These are phyloP conservation scores for Galaxias olidus DNA, from an alignment of 2,797 vertebrate genomes.

Conservation along the genomic window DNA sequence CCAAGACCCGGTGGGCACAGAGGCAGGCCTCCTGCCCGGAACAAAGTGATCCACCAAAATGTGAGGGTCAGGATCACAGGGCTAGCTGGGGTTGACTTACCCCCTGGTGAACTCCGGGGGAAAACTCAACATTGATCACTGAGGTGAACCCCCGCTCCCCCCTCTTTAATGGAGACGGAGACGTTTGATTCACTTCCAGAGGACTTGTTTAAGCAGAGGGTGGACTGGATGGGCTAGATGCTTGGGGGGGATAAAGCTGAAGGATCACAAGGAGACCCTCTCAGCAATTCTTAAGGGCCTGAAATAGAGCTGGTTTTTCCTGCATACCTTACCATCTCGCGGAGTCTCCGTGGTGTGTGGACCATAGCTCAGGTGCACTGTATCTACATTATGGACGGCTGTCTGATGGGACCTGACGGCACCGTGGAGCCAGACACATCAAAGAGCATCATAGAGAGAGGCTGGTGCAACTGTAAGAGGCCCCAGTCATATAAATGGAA, in stretches of 20 bases:
- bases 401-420: constrained; percentile 66
- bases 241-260: constrained; percentile 65
- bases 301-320: constrained; percentile 71
- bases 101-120: constrained; percentile 49
- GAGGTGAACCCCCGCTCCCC: constrained; percentile 19
- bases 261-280: constrained; percentile 73
- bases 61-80: constrained; percentile 70
- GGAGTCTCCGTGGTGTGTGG: constrained; percentile 62
- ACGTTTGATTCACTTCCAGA: constrained; percentile 38
- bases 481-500: constrained; percentile 71
- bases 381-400: constrained; percentile 60
- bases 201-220: constrained; percentile 64
- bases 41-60: constrained; percentile 78
- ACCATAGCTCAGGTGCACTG: constrained; percentile 68
- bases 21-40: constrained; percentile 72
- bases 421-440: constrained; percentile 63
- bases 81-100: constrained; percentile 41
- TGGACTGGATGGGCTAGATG: constrained; percentile 35
- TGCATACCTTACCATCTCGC: constrained; percentile 68
- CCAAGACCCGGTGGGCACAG: constrained; percentile 53
- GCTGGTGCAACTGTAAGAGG: constrained; percentile 68
- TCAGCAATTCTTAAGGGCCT: constrained; percentile 63
- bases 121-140: constrained; percentile 38
- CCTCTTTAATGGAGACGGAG: constrained; percentile 45
- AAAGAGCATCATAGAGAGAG: constrained; percentile 62